Evolutionary conservation across 2,888 invertebrate genomes (phyloP).

Genomic region (Sialis lutaria): DNA sequence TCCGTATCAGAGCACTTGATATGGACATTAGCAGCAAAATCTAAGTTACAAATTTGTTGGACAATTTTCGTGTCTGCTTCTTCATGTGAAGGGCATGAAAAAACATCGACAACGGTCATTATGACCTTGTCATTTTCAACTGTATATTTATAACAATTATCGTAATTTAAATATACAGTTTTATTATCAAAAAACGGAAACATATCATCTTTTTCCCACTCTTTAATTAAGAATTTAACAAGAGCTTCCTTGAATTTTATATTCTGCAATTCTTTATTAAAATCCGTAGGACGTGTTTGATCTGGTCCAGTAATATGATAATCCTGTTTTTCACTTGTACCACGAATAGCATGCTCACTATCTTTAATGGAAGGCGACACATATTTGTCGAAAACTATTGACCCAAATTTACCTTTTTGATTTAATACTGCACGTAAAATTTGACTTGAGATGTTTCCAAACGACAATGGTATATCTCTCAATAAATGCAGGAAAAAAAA

Average conservation of each 20-base stretch:
- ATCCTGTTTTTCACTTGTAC: too few relatives aligned
- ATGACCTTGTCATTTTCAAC: conserved; percentile 11
- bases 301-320: too few relatives aligned
- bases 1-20: conserved; percentile 13
- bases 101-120: conserved; percentile 10
- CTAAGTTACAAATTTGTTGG: too few relatives aligned
- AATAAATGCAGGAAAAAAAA: conserved; percentile 12
- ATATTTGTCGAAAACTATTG: too few relatives aligned
- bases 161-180: conserved; percentile 12
- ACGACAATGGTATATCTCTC: conserved; percentile 9
- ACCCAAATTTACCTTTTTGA: too few relatives aligned
- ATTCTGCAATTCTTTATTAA: conserved; percentile 14
- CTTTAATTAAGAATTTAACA: conserved; percentile 15
- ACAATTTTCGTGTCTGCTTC: conserved; percentile 12
- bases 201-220: conserved; percentile 12
- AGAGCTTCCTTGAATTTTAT: conserved; percentile 14
- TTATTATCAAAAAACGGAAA: conserved; percentile 9
- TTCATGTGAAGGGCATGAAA: conserved; percentile 12
- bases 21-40: conserved; percentile 11
- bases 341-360: too few relatives aligned
- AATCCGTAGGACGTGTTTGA: conserved; percentile 13
- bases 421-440: too few relatives aligned
- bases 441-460: too few relatives aligned
- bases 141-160: conserved; percentile 11
- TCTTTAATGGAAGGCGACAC: too few relatives aligned